Evolutionary conservation across 1,140 invertebrate genomes (phyloP).

Genomic region (Hyles vespertilio): DNA sequence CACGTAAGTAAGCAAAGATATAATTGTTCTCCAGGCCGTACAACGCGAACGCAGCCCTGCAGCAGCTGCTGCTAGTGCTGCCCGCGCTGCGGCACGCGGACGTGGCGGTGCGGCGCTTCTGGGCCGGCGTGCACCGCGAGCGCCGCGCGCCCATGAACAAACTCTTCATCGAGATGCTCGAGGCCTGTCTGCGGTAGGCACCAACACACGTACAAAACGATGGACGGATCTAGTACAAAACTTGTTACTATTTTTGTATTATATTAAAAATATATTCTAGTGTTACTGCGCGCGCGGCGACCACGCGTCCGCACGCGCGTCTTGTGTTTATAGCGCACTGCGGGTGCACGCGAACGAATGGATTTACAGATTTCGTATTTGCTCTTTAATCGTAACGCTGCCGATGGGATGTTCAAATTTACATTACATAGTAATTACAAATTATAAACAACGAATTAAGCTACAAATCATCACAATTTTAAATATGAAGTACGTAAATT

Average conservation of each 20-base stretch:
- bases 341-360: too few relatives aligned
- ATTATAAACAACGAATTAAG: too few relatives aligned
- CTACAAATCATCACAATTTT: too few relatives aligned
- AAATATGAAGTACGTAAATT: background rate
- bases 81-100: constrained; percentile 94
- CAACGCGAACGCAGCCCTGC: constrained; percentile 81
- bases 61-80: constrained; percentile 91
- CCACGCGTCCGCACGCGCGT: too few relatives aligned
- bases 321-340: too few relatives aligned
- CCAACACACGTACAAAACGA: constrained; percentile 56
- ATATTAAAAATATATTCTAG: constrained; percentile 56
- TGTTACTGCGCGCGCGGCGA: constrained; percentile 36
- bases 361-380: too few relatives aligned
- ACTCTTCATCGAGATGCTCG: constrained; percentile 97
- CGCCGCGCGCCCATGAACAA: constrained; percentile 96
- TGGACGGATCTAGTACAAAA: constrained; percentile 69
- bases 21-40: constrained; percentile 75
- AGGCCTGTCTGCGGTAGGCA: constrained; percentile 79
- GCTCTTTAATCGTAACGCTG: too few relatives aligned
- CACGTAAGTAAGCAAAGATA: too few relatives aligned
- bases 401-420: too few relatives aligned
- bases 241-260: constrained; percentile 75
- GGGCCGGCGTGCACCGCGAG: constrained; percentile 91
- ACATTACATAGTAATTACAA: too few relatives aligned
- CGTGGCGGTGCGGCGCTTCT: constrained; percentile 90